Conservation (phyloP, 2,113 vertebrate species). For the Pelodiscus sinensis region DNA sequence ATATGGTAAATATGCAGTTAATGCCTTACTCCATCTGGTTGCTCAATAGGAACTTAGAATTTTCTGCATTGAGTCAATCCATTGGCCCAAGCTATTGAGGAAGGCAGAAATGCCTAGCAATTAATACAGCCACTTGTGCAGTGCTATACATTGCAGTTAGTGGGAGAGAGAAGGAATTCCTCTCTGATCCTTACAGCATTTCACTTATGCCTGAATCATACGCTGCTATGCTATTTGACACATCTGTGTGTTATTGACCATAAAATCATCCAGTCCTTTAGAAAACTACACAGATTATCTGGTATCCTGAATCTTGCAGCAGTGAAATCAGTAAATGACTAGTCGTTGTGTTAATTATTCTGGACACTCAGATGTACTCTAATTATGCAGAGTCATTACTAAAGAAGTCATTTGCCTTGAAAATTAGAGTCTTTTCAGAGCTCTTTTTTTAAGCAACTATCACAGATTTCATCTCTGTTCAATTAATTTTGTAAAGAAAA, state of each 20-base stretch:
- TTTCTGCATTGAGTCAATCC: background rate
- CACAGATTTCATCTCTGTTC: background rate
- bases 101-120: background rate
- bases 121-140: background rate
- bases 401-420: background rate
- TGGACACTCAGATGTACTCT: background rate
- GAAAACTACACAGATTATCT: background rate
- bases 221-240: background rate
- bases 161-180: background rate
- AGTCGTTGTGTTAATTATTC: background rate
- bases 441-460: background rate
- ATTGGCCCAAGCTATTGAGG: background rate
- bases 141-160: background rate
- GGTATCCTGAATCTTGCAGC: background rate
- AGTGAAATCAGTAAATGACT: background rate
- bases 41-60: background rate
- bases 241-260: background rate
- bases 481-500: background rate
- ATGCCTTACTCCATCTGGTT: background rate
- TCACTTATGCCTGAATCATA: background rate
- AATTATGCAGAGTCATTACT: background rate
- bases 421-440: background rate
- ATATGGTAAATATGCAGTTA: accelerated
- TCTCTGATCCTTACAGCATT: background rate
- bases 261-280: background rate